Percentiles rank a stretch among this genome's conserved stretches.
Evolutionary conservation across 2,113 vertebrate species (phyloP).

Genomic region (Promerops cafer): DNA sequence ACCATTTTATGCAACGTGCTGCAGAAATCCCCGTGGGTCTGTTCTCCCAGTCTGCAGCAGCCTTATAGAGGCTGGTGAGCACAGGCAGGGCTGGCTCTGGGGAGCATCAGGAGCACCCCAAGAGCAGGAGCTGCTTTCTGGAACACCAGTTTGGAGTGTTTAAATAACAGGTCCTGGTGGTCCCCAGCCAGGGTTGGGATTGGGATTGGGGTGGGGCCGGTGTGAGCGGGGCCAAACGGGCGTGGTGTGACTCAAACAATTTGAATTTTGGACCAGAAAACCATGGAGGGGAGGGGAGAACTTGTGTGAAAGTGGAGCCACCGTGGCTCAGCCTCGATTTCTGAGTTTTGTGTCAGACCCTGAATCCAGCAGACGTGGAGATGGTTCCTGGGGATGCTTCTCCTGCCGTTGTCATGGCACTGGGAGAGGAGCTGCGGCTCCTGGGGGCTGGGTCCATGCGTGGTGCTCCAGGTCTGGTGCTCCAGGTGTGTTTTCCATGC

Average conservation of each 20-base stretch:
- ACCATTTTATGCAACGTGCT: background rate
- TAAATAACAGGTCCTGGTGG: background rate
- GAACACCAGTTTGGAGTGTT: background rate
- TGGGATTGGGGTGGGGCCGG: accelerated
- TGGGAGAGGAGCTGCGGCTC: background rate
- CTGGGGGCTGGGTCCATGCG: accelerated
- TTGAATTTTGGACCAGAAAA: background rate
- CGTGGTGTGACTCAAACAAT: background rate
- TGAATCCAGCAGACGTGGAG: background rate
- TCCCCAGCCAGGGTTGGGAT: accelerated
- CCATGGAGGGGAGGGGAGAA: accelerated
- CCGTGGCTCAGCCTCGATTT: accelerated
- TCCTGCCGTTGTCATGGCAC: background rate
- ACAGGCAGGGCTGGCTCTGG: background rate
- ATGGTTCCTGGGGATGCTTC: background rate
- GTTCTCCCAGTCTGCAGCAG: background rate
- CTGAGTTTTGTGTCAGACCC: accelerated
- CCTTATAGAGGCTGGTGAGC: background rate
- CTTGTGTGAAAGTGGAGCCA: accelerated
- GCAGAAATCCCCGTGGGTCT: background rate
- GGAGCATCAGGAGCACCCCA: background rate
- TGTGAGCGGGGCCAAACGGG: background rate
- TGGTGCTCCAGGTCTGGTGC: background rate
- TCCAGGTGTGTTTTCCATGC: accelerated
- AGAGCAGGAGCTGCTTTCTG: background rate